Evolutionary conservation across 2,888 invertebrate genomes (phyloP), one percentile per base, ranked within the genome.

Genomic region (Scaptodrosophila latifasciaeformis): DNA sequence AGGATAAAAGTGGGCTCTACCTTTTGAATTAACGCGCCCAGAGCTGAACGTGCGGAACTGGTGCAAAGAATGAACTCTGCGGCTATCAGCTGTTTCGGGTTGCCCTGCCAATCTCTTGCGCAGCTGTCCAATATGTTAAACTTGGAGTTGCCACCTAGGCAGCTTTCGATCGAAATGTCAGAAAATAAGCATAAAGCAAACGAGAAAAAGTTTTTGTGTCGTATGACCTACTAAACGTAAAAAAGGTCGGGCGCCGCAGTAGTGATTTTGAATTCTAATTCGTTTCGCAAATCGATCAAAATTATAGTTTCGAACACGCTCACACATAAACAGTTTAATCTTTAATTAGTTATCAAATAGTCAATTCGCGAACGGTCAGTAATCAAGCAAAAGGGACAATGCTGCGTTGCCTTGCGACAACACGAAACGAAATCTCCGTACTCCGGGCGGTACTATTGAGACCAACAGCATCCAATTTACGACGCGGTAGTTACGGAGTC

Each of bases 401-500:
- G 93, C 89, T 93, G 87, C 91, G 93, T 88, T 91, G 92, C 86
- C 90, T 92, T 81, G 87, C 90, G 82, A 87, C 90, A 81, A 87
- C 90, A 86, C 91, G 92, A 88, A 91, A 90, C 86, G 90, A 91
- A 85, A 86, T 91, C 75, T 62, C 82, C 64, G 63, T 68, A 29
- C 85, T 92, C 75, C 90, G 90, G 81, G 88, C 89, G 82, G 87
- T 90, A 79, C 84, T 92, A 44, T 89, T 89, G 85, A 90, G 87
- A n/a, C 61, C 61, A 13, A 50, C 58, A 10, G 87, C 88, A 44
- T 54, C 47, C 49, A n/a, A n/a, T n/a, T n/a, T n/a, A n/a, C 70
- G 62, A 58, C 71, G 51, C 39, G 53, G 44, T 17, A 90, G 79
- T 86, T 53, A 62, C 53, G 78, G 70, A 51, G 66, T 71, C 21